These are phyloP conservation scores for Cotesia chilonis DNA, from an alignment of 1,140 invertebrate species.

Conservation along the genomic window DNA sequence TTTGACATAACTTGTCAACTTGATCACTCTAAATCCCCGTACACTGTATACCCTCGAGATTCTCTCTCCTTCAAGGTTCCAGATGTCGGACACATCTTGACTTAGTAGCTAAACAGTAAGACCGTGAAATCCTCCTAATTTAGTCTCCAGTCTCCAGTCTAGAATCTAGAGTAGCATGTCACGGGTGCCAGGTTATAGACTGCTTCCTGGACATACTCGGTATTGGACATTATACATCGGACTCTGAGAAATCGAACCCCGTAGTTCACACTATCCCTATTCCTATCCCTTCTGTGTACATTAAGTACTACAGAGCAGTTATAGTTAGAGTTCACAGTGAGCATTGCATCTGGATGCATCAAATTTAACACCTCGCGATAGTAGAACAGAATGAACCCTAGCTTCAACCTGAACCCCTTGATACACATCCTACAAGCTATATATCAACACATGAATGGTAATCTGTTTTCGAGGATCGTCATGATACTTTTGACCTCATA, in stretches of 20 bases:
- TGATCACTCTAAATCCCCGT: too few relatives aligned
- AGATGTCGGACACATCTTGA: conserved; percentile 36
- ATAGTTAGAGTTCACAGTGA: neutral
- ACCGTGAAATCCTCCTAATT: conserved; percentile 44
- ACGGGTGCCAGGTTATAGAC: conserved; percentile 35
- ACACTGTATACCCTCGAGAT: neutral
- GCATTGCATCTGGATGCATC: neutral
- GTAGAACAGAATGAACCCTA: too few relatives aligned
- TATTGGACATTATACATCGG: conserved; percentile 9
- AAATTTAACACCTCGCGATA: too few relatives aligned
- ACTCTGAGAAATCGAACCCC: conserved; percentile 12
- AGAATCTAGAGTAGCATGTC: conserved; percentile 4
- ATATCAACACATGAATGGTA: conserved; percentile 7
- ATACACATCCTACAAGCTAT: neutral
- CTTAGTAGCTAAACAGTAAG: conserved; percentile 20
- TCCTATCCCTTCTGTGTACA: neutral
- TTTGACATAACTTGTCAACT: too few relatives aligned
- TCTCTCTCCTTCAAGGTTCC: conserved; percentile 12
- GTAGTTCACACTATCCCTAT: neutral
- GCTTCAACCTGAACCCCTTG: too few relatives aligned
- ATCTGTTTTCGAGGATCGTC: conserved; percentile 19
- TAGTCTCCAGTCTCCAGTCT: conserved; percentile 23
- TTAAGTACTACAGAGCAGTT: neutral
- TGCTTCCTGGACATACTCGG: conserved; percentile 23
- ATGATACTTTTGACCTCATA: conserved; percentile 9